phyloP scores from a whole-genome alignment of 2,888 invertebrate species.

The Polymixis flavicincta region DNA sequence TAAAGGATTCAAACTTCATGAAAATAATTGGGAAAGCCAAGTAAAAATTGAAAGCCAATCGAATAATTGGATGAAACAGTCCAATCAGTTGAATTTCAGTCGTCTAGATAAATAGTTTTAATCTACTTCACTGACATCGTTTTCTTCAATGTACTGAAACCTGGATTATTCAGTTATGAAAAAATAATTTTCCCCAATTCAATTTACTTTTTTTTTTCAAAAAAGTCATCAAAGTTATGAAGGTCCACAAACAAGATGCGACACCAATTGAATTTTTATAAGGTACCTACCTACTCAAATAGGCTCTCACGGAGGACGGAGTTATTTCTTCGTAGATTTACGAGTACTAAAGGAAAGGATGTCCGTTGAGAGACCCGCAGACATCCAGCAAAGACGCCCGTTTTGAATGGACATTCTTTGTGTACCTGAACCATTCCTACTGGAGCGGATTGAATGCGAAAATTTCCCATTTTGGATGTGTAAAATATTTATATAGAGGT shows the following conservation, averaged over 20 bases:
- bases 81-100: neutral
- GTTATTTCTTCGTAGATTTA: constrained; percentile 62
- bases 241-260: constrained; percentile 40
- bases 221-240: constrained; percentile 33
- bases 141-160: neutral
- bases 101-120: neutral
- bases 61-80: neutral
- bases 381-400: constrained; percentile 65
- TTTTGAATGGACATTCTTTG: constrained; percentile 68
- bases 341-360: constrained; percentile 60
- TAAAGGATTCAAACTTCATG: constrained; percentile 3
- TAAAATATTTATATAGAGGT: neutral
- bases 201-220: constrained; percentile 13
- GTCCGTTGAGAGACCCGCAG: constrained; percentile 63
- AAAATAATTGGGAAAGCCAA: neutral
- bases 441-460: constrained; percentile 35
- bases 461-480: constrained; percentile 32
- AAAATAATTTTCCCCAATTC: constrained; percentile 11
- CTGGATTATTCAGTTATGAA: neutral
- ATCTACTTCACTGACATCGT: neutral
- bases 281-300: constrained; percentile 38
- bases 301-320: constrained; percentile 35
- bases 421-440: constrained; percentile 52
- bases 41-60: neutral
- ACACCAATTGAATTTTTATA: constrained; percentile 55